Evolutionary conservation across 2,888 invertebrate species (phyloP).

Genomic region (Xestia sexstrigata): DNA sequence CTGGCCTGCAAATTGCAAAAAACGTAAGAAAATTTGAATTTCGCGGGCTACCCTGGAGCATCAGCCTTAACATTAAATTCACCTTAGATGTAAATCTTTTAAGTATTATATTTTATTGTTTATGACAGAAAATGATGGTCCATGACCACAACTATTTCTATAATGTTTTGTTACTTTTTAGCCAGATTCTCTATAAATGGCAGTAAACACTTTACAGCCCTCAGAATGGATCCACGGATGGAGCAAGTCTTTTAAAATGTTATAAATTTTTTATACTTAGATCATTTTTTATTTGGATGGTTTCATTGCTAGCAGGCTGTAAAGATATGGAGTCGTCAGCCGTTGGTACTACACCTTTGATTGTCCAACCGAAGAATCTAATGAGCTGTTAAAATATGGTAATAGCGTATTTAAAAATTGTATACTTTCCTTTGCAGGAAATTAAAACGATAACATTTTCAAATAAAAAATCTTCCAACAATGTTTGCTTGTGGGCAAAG

Average conservation of each 20-base stretch:
- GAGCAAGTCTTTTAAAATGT: constrained; percentile 31
- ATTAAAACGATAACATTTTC: constrained; percentile 27
- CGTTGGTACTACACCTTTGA: constrained; percentile 16
- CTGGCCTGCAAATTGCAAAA: too few relatives aligned
- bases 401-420: constrained; percentile 15
- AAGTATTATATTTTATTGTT: neutral
- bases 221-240: constrained; percentile 3
- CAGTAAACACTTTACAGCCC: neutral
- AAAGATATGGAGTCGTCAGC: constrained; percentile 27
- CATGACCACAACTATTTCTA: neutral
- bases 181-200: neutral
- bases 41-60: too few relatives aligned
- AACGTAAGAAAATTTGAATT: too few relatives aligned
- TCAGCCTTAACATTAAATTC: constrained; percentile 28
- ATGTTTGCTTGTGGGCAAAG: neutral
- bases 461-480: neutral
- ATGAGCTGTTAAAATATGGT: constrained; percentile 25
- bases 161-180: neutral
- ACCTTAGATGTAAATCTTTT: constrained; percentile 4
- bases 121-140: neutral
- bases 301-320: constrained; percentile 36
- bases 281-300: constrained; percentile 22
- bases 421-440: constrained; percentile 23
- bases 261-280: constrained; percentile 16
- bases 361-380: constrained; percentile 3